phyloP scores from a whole-genome alignment of 2,113 vertebrate genomes.

The Progne subis region DNA sequence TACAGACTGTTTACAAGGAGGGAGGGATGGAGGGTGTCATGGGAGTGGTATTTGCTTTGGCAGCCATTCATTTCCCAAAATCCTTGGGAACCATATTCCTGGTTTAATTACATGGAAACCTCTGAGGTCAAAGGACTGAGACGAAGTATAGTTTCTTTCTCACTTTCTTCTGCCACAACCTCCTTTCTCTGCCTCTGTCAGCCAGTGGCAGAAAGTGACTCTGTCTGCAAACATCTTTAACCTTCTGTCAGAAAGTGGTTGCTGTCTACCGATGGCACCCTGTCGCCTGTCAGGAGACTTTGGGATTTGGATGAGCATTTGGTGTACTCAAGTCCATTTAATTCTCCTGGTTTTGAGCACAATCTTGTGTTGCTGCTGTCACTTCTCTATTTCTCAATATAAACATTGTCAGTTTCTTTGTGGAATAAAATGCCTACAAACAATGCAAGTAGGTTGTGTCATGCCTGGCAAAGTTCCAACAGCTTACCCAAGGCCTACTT shows the following conservation, averaged over 20 bases:
- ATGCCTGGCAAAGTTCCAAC: neutral
- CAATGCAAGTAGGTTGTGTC: neutral
- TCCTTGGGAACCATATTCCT: constrained; percentile 59
- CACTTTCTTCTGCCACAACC: constrained; percentile 3
- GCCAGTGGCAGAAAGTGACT: neutral
- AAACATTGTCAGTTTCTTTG: neutral
- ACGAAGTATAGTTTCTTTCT: constrained; percentile 9
- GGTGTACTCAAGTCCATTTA: neutral
- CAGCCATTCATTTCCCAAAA: constrained; percentile 56
- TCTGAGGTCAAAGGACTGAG: constrained; percentile 9
- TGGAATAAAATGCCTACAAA: neutral
- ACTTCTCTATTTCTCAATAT: neutral
- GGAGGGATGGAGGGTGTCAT: neutral
- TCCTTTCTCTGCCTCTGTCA: neutral
- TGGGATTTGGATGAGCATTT: neutral
- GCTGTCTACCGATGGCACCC: neutral
- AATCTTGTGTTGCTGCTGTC: neutral
- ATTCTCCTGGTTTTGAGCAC: neutral
- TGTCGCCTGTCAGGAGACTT: neutral
- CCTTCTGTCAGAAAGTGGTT: neutral
- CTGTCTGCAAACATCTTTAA: neutral
- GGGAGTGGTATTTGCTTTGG: constrained; percentile 44
- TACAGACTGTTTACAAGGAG: constrained; percentile 58
- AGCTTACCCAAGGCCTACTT: neutral
- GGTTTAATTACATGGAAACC: constrained; percentile 56